Conservation (phyloP, 2,797 vertebrate genomes). For the Oophaga sylvatica region DNA sequence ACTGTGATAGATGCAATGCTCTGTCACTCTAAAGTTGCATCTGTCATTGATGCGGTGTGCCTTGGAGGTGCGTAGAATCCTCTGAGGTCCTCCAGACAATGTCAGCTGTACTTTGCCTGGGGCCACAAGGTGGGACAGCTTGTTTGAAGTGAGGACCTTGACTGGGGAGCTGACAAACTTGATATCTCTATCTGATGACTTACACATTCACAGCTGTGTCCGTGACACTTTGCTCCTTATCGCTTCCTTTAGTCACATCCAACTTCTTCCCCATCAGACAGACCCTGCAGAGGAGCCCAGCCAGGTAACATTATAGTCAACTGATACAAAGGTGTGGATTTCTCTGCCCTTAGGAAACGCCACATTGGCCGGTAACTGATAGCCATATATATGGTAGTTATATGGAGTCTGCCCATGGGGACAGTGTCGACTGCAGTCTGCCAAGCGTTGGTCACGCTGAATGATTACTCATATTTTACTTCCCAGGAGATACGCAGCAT, state of each 20-base stretch:
- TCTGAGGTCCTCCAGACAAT: slow-evolving; percentile 9
- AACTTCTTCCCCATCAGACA: background rate
- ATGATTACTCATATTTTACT: background rate
- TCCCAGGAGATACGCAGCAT: background rate
- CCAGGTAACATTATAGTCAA: background rate
- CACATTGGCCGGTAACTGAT: background rate
- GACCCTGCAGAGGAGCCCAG: background rate
- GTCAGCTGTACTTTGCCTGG: background rate
- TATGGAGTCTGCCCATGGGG: background rate
- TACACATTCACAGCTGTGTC: background rate
- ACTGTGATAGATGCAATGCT: background rate
- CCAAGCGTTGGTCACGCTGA: background rate
- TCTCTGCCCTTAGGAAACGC: background rate
- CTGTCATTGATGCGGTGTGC: slow-evolving; percentile 10
- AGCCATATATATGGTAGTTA: background rate
- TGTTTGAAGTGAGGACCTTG: slow-evolving; percentile 32
- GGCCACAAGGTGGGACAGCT: slow-evolving; percentile 6
- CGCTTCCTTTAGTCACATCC: background rate
- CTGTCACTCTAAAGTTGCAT: slow-evolving; percentile 5
- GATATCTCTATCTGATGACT: slow-evolving; percentile 24
- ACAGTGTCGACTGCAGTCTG: too few relatives aligned
- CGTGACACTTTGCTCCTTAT: background rate
- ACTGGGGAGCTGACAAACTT: slow-evolving; percentile 4
- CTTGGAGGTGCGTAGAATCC: slow-evolving; percentile 16
- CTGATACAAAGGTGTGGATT: background rate